Evolutionary conservation across 2,113 vertebrate species (phyloP), one percentile per base, ranked within the genome.

Genomic region (Platanista minor): DNA sequence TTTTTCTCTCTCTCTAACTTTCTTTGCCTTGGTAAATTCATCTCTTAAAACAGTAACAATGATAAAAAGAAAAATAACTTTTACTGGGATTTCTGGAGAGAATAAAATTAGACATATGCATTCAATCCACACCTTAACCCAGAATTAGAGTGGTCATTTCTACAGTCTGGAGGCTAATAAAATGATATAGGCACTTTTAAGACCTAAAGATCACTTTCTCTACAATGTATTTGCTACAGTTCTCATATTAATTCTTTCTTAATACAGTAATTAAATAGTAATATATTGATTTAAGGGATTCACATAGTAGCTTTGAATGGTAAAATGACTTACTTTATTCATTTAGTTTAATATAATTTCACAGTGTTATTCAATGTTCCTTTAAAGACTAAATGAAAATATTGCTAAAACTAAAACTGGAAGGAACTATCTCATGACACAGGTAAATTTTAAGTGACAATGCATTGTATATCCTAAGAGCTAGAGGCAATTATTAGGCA

Each of bases 311-410:
- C 20, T 94, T 85, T 89, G 25, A 25, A 62, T 33, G 1, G 7
- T 89, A 57, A 80, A 91, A 85, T 96, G 3, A 84, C 64, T 78
- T 72, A 74, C 5, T 74, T 67, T 59, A 43, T 52, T 43, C 39
- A 74, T 36, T 85, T 90, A 77, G 69, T 3, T 25, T 59, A 82
- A 71, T 43, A 59, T 31, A 93, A 41, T 64, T 87, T 67, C 27
- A 72, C 20, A 78, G 7, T 62, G 27, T 81, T 78, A 41, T 46
- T 54, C 46, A 78, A 78, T 49, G 57, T 21, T 85, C 92, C 8
- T 84, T 86, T 57, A 95, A 59, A 91, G 27, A 54, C 18, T 64
- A 23, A 78, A 96, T 84, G 81, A 94, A 91, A 92, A 78, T 87
- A 43, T 39, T 91, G 29, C 21, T 77, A 75, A 95, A 81, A 84